Evolutionary conservation across 2,113 vertebrate genomes (phyloP), one percentile per base, ranked within the genome.

Genomic region (Puntigrus tetrazona): DNA sequence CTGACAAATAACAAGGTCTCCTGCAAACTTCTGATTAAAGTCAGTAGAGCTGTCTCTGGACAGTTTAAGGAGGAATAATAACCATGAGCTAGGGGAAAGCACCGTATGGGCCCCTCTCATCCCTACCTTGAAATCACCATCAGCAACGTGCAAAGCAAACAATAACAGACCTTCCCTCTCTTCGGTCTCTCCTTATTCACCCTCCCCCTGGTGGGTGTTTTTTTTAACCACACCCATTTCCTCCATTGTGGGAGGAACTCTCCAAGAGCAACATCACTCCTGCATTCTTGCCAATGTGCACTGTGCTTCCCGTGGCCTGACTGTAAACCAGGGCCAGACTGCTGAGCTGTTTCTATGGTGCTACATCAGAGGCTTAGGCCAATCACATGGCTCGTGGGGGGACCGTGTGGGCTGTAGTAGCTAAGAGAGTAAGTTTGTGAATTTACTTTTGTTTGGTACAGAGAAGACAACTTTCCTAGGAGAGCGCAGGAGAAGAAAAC

Each of bases 201-300:
- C 81, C 73, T 86, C 43, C 41, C n/a, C 43, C n/a, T 59, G 14
- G 81, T 81, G 72, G 11, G 63, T 86, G 84, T 90, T 91, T 90
- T n/a, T n/a, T n/a, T 75, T 78, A 89, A 88, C 86, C 82, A 69
- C 82, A 73, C 84, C 86, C 84, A 85, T 88, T 90, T 88, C 88
- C 87, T 89, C 87, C 80, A 90, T 73, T 50, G 90, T 87, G 76
- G 85, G 90, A 86, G 86, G 82, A 55, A 34, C 82, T 70, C 14
- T 61, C 70, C 45, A 83, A 83, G 29, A 84, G 65, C 67, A 86
- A 84, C 69, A 80, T 83, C 74, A 76, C 81, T 87, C 43, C 50
- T 36, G 72, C 70, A 67, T 86, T 85, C 75, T 47, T 86, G 79
- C 86, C 86, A 87, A 78, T 86, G 73, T 84, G 67, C 73, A 84